Evolutionary conservation across 1,140 invertebrate species (phyloP), one percentile per base, ranked within the genome.

Genomic region (Drosophila bipectinata): DNA sequence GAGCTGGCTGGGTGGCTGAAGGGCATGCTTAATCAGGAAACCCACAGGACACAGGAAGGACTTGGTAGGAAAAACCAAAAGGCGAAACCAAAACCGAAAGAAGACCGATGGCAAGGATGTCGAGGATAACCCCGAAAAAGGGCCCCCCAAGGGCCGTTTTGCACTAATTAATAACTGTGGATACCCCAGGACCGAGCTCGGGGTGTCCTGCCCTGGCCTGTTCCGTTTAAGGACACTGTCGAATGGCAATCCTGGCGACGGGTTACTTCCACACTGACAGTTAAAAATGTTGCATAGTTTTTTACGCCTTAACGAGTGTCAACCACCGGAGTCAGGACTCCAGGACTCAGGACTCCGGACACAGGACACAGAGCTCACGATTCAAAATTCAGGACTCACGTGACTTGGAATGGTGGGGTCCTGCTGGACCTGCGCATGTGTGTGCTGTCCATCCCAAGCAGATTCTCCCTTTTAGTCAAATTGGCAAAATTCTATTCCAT

Each of bases 141-240:
- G 72, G 62, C 62, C 83, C 82, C 82, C 83, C 83, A 72, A 87
- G 83, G 83, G 79, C 83, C 83, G 72, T 87, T 87, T 87, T 87
- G 79, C 83, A 83, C 84, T 87, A 87, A 87, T 87, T 87, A 87
- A 87, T 87, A 87, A 87, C 79, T 79, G 79, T 66, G 76, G 88
- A 87, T 88, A 79, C 83, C 76, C 83, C 67, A 15, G 41, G 41
- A 6, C 10, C 7, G 41, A 3, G 8, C 34, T 37, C 18, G 28
- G 32, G 32, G 44, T 37, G 26, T 61, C 21, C 48, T 30, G 49
- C 39, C 45, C 34, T 3, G 34, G 10, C 12, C 34, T n/a, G 34
- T n/a, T 37, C 34, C 34, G 39, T 57, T 71, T 71, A 57, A 57
- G 64, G 41, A 39, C 41, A 53, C 30, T 53, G 18, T 34, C 57